These are phyloP conservation scores for Eupithecia insigniata DNA, from an alignment of 2,888 invertebrate species.

Conservation along the genomic window DNA sequence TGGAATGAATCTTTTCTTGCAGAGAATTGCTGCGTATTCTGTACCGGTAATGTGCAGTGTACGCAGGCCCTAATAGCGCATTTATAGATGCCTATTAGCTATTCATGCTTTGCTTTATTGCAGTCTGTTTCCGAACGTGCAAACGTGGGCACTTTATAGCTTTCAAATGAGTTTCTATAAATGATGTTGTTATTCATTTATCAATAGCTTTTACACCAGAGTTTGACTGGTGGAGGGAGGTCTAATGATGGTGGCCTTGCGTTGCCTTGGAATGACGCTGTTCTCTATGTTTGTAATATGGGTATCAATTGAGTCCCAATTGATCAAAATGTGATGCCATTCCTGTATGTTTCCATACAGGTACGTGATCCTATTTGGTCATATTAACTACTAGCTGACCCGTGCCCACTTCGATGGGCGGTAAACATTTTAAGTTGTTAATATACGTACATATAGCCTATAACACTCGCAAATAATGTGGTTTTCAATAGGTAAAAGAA, in stretches of 20 bases:
- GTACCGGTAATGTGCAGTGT: slow-evolving; percentile 51
- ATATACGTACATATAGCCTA: too few relatives aligned
- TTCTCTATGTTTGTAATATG: too few relatives aligned
- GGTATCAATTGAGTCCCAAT: background rate
- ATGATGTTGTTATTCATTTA: slow-evolving; percentile 12
- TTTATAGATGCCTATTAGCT: slow-evolving; percentile 68
- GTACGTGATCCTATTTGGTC: background rate
- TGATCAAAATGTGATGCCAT: too few relatives aligned
- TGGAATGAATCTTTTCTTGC: background rate
- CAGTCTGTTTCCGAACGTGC: slow-evolving; percentile 40
- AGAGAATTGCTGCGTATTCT: slow-evolving; percentile 52
- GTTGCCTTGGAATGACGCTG: too few relatives aligned
- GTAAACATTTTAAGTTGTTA: too few relatives aligned
- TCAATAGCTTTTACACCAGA: background rate
- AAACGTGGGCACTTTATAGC: slow-evolving; percentile 24
- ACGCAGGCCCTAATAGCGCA: slow-evolving; percentile 63
- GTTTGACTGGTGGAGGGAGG: background rate
- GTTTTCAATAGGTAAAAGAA: too few relatives aligned
- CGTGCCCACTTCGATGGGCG: too few relatives aligned
- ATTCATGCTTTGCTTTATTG: slow-evolving; percentile 66
- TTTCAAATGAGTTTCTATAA: slow-evolving; percentile 26
- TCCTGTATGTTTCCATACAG: too few relatives aligned
- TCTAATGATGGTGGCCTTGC: background rate
- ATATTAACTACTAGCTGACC: too few relatives aligned
- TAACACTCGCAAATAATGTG: too few relatives aligned